Evolutionary conservation across 1,140 invertebrate species (phyloP).

Genomic region (Lamellibrachia luymesi): DNA sequence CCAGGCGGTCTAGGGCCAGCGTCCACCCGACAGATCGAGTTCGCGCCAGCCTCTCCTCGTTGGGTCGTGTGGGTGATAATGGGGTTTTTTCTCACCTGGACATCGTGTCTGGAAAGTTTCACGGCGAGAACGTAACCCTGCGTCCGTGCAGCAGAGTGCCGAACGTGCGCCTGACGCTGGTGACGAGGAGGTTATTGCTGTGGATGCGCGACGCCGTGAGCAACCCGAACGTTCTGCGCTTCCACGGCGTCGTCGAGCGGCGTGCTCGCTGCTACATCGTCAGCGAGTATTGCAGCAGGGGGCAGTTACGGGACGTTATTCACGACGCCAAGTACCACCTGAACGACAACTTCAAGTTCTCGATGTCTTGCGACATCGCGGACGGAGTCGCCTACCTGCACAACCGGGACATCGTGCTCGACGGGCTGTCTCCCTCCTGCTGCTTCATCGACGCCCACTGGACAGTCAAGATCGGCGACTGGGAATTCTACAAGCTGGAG

Average conservation of each 20-base stretch:
- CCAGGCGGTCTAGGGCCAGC: background rate
- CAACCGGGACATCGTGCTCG: slow-evolving; percentile 4
- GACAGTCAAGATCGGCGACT: slow-evolving; percentile 20
- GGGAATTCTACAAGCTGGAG: slow-evolving; percentile 22
- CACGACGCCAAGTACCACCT: slow-evolving; percentile 14
- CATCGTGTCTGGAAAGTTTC: background rate
- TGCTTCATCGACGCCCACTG: slow-evolving; percentile 21
- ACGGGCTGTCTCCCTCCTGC: background rate
- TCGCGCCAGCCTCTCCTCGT: background rate
- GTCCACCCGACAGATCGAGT: background rate
- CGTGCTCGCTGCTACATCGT: slow-evolving; percentile 28
- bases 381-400: slow-evolving; percentile 22
- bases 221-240: slow-evolving; percentile 39
- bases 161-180: background rate
- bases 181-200: slow-evolving; percentile 28
- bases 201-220: slow-evolving; percentile 39
- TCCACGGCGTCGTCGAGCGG: slow-evolving; percentile 43
- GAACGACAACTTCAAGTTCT: slow-evolving; percentile 36
- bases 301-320: slow-evolving; percentile 8
- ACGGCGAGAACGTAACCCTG: background rate
- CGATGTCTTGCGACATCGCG: slow-evolving; percentile 20
- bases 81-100: background rate
- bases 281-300: slow-evolving; percentile 19
- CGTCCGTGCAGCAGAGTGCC: background rate
- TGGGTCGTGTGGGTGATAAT: background rate